phyloP scores from a whole-genome alignment of 2,113 vertebrate species.

The Ceyx margarethae region DNA sequence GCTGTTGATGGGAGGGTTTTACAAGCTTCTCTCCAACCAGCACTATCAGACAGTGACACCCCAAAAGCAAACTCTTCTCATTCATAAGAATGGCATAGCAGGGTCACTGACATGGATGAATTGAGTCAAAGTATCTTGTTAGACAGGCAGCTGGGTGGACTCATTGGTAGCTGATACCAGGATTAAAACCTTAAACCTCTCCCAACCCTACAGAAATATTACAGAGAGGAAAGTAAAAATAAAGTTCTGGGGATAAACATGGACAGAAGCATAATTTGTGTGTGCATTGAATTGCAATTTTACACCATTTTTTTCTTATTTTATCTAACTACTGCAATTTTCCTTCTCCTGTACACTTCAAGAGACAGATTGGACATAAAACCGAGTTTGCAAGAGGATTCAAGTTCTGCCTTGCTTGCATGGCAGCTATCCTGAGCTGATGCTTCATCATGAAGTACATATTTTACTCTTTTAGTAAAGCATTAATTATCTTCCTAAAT shows the following conservation, averaged over 20 bases:
- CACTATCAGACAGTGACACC: background rate
- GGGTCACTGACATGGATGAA: background rate
- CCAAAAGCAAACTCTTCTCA: background rate
- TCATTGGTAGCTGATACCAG: background rate
- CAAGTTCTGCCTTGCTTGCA: background rate
- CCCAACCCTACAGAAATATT: background rate
- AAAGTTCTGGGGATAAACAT: background rate
- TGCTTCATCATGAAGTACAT: constrained; percentile 9
- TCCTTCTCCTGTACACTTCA: background rate
- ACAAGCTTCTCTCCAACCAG: background rate
- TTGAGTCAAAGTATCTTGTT: background rate
- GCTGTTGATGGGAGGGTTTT: background rate
- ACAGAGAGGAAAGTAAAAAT: background rate
- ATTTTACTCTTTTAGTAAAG: constrained; percentile 23
- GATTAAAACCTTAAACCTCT: background rate
- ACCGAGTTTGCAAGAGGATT: background rate
- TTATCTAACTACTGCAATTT: background rate
- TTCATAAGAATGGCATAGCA: background rate
- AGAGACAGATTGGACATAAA: constrained; percentile 16
- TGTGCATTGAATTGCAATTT: background rate
- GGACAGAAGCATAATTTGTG: background rate
- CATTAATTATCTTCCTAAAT: background rate
- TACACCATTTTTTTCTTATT: background rate
- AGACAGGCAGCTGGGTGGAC: background rate
- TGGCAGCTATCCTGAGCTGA: constrained; percentile 9